phyloP scores from a whole-genome alignment of 2,113 vertebrate genomes.

The Nesoenas mayeri region DNA sequence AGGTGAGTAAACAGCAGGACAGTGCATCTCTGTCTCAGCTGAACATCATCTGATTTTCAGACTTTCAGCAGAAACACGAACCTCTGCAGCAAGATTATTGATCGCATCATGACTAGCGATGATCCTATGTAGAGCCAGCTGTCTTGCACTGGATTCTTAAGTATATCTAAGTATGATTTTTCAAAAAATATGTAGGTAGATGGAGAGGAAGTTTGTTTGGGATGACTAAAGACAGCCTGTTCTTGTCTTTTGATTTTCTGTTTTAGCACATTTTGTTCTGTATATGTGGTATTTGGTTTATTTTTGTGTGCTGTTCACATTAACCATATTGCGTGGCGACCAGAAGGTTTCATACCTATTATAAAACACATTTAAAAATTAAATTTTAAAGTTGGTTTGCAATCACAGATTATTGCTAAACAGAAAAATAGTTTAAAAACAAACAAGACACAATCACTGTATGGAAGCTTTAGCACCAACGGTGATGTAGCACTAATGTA shows the following conservation, averaged over 20 bases:
- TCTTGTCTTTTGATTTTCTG: neutral
- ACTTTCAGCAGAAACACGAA: neutral
- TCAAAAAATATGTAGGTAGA: rapidly evolving
- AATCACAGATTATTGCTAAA: neutral
- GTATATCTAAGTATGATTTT: neutral
- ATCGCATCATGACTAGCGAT: neutral
- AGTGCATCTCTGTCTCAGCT: rapidly evolving
- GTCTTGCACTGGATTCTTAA: neutral
- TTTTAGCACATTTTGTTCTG: neutral
- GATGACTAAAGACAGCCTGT: neutral
- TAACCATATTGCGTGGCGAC: neutral
- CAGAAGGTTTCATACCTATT: neutral
- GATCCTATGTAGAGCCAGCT: neutral
- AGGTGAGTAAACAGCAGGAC: too few relatives aligned
- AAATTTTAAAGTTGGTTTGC: neutral
- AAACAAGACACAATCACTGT: neutral
- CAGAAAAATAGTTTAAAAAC: neutral
- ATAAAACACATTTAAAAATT: neutral
- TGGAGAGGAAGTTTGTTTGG: neutral
- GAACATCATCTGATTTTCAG: too few relatives aligned
- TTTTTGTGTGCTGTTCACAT: neutral
- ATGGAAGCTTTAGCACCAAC: neutral
- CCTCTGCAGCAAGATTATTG: neutral
- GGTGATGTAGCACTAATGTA: neutral
- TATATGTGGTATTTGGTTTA: neutral